Conservation (phyloP, 2,797 vertebrate genomes). For the Ibycter americanus region DNA sequence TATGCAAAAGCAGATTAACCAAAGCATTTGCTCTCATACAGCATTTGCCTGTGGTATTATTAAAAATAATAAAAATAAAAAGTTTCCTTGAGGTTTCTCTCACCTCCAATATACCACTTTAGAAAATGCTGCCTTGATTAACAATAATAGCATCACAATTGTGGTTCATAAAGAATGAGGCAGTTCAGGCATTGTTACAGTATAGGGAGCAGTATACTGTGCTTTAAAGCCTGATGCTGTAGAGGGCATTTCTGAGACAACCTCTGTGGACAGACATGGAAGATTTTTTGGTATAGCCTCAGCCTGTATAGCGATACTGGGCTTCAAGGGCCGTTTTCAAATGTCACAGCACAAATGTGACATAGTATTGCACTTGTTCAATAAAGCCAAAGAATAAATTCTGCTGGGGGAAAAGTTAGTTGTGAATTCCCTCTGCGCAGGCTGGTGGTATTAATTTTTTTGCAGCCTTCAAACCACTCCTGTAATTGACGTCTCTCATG, state of each 20-base stretch:
- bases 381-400: not conserved
- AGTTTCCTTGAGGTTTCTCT: not conserved
- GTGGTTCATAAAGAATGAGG: not conserved
- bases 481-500: not conserved
- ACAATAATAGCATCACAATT: not conserved
- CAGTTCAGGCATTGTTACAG: not conserved
- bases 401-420: not conserved
- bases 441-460: not conserved
- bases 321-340: not conserved
- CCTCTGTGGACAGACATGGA: not conserved
- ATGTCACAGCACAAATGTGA: not conserved
- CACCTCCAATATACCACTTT: not conserved
- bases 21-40: not conserved
- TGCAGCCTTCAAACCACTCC: not conserved
- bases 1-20: not conserved
- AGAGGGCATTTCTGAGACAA: not conserved
- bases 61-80: not conserved
- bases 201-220: not conserved
- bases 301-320: not conserved
- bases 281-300: not conserved
- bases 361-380: not conserved
- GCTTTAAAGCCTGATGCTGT: not conserved
- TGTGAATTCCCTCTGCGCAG: not conserved
- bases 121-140: not conserved
- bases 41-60: not conserved